Evolutionary conservation across 2,888 invertebrate genomes (phyloP), one percentile per base, ranked within the genome.

Genomic region (Belgica antarctica): DNA sequence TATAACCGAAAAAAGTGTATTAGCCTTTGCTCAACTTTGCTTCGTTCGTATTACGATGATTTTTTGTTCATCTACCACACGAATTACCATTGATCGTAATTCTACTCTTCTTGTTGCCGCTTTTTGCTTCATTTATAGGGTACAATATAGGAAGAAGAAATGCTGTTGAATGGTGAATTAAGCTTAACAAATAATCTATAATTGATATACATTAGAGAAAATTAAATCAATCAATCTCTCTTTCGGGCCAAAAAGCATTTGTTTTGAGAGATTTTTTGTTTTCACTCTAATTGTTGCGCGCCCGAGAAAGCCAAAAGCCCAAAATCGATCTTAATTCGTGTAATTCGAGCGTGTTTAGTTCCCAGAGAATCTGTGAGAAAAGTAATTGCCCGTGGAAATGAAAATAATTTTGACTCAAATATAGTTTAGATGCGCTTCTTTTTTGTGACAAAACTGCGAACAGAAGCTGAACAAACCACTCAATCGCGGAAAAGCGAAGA

Each of bases 171-270:
- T 65, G 57, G 68, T 68, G 68, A 68, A 68, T 68, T 68, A 68
- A 31, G 52, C 57, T 68, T 57, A 22, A 70, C 70, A 70, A 70
- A 70, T 70, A 70, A 70, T 70, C 70, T 25, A 61, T 70, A 70
- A 70, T 70, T 70, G 70, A 27, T 59, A 70, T 70, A 59, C 70
- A 70, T 70, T 70, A 70, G 61, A 70, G 70, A 61, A 66, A 70
- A 70, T 70, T 70, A 70, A 70, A 70, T 70, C 70, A 70, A 70
- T 70, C 70, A 70, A 70, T 59, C 70, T 34, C 34, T 28, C 8
- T 19, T 27, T 1, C 47, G 41, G 41, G 12, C 5, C 24, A 17
- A 63, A 46, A 36, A 28, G 12, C 68, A 68, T 68, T 68, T 68
- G 68, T 68, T 68, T 57, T 68, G n/a, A 17, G 28, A 46, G 47